Percentiles rank a stretch among this genome's conserved stretches.
Conservation (phyloP, 2,888 invertebrate species). For the Mallateleia sp. region DNA sequence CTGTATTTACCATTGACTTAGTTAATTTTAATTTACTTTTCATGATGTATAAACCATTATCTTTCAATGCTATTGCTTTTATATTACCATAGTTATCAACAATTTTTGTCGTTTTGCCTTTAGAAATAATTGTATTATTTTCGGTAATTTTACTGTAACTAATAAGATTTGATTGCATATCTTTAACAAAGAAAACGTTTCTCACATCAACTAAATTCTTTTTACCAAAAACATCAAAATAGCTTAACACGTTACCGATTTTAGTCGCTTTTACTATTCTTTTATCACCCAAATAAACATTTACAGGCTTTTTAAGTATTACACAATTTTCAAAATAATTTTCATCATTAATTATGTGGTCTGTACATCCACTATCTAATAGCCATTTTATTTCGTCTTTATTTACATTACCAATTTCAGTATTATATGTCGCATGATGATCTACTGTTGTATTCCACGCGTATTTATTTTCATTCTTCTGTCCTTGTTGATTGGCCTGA, state of each 20-base stretch:
- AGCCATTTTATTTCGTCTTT: constrained; percentile 44
- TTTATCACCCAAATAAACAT: constrained; percentile 26
- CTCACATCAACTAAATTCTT: constrained; percentile 13
- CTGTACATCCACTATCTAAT: constrained; percentile 44
- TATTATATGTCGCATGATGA: not conserved
- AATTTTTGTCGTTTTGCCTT: constrained; percentile 24
- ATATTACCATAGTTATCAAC: constrained; percentile 11
- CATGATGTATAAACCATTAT: not conserved
- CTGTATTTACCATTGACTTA: not conserved
- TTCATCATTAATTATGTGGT: constrained; percentile 56
- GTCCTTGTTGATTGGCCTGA: not conserved
- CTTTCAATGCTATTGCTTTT: constrained; percentile 15
- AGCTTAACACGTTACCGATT: constrained; percentile 32
- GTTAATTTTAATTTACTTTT: constrained; percentile 14
- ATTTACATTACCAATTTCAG: not conserved
- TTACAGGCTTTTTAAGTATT: constrained; percentile 26
- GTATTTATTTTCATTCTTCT: constrained; percentile 19
- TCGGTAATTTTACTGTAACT: too few species aligned
- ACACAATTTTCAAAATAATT: constrained; percentile 43
- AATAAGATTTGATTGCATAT: constrained; percentile 40
- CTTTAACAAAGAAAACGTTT: constrained; percentile 43
- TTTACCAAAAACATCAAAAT: constrained; percentile 33
- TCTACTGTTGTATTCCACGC: constrained; percentile 33
- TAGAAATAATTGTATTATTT: constrained; percentile 30
- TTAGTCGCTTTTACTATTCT: constrained; percentile 40